A percentile compares a stretch with the other conserved stretches of the same genome.
These are phyloP conservation scores for Aporrectodea caliginosa DNA, from an alignment of 1,140 invertebrate genomes.

Conservation along the genomic window DNA sequence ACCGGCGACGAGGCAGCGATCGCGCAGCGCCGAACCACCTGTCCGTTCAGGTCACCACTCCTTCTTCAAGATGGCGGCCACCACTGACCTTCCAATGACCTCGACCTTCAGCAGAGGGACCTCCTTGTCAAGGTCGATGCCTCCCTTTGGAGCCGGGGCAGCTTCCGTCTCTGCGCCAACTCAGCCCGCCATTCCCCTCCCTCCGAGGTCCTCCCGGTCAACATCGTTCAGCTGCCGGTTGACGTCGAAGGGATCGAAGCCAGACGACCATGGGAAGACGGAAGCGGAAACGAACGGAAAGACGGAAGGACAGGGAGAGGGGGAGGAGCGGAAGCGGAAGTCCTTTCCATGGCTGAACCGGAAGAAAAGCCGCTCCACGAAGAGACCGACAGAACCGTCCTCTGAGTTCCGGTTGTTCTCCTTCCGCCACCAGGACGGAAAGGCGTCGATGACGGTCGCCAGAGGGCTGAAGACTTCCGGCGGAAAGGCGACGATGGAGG, in stretches of 20 bases:
- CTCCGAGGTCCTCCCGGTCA: neutral
- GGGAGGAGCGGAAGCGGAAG: neutral
- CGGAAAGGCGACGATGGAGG: neutral
- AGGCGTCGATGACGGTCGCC: neutral
- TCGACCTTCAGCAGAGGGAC: no score
- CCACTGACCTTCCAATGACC: no score
- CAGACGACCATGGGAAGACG: neutral
- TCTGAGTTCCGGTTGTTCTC: neutral
- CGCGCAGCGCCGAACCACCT: neutral
- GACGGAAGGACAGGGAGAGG: neutral
- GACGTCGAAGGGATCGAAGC: neutral
- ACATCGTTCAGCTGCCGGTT: no score
- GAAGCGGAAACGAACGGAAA: neutral
- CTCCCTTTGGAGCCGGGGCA: neutral
- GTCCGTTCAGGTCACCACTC: neutral
- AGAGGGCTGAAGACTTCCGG: neutral
- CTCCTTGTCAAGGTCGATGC: no score
- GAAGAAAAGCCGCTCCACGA: neutral
- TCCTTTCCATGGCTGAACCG: neutral
- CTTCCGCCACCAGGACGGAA: neutral
- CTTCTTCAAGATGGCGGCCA: no score
- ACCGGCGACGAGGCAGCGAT: neutral
- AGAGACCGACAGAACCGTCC: neutral
- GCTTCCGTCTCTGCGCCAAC: neutral
- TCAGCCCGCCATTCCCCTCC: neutral